Evolutionary conservation across 2,888 invertebrate species (phyloP).

Genomic region (Sussaba pulchella): DNA sequence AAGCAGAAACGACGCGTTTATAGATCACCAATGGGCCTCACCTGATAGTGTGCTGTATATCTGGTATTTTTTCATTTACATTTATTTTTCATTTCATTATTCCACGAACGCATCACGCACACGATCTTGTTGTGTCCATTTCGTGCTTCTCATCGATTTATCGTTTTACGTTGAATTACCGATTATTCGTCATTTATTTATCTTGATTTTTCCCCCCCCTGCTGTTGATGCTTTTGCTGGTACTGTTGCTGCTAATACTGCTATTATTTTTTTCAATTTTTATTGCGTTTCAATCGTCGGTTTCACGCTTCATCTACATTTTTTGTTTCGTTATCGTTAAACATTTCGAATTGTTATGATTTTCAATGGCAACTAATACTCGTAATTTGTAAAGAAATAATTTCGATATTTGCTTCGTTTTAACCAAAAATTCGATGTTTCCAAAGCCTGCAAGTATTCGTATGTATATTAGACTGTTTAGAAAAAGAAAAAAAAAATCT

Average conservation of each 20-base stretch:
- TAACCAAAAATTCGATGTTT: no score
- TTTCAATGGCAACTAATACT: conserved; percentile 9
- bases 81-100: conserved; percentile 80
- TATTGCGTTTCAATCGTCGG: not conserved
- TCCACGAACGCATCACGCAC: conserved; percentile 35
- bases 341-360: not conserved
- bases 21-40: conserved; percentile 82
- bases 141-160: conserved; percentile 16
- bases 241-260: conserved; percentile 9
- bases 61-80: conserved; percentile 80
- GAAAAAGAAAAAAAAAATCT: no score
- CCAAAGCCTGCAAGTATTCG: no score
- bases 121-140: conserved; percentile 19
- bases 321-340: conserved; percentile 9
- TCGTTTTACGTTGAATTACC: conserved; percentile 33
- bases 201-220: conserved; percentile 15
- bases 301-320: conserved; percentile 37
- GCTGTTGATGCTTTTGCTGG: conserved; percentile 33
- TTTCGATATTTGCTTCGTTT: not conserved
- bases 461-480: no score
- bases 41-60: conserved; percentile 81
- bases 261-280: not conserved
- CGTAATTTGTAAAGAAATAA: conserved; percentile 3
- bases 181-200: conserved; percentile 4
- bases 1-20: conserved; percentile 84